Evolutionary conservation across 53 echinoderm and acorn worm species (phyloP).

Genomic region (Antedon mediterranea): DNA sequence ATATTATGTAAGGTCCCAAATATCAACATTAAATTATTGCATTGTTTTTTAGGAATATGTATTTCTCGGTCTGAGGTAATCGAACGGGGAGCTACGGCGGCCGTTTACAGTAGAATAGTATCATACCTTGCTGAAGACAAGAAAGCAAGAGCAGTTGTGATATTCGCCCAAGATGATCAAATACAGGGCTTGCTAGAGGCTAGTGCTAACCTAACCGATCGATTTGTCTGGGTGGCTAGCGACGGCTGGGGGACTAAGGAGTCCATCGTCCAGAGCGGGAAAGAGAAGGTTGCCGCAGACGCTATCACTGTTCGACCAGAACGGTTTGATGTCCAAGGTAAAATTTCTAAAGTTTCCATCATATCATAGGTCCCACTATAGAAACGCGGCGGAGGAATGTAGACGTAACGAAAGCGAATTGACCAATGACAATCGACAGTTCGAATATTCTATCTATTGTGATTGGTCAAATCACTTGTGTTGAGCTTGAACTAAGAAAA

Average conservation of each 20-base stretch:
- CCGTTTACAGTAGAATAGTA: slow-evolving; percentile 51
- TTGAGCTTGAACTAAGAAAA: too few relatives aligned
- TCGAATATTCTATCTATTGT: too few relatives aligned
- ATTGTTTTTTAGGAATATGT: slow-evolving; percentile 44
- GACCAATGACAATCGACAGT: too few relatives aligned
- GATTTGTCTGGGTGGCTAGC: slow-evolving; percentile 87
- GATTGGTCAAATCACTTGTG: too few relatives aligned
- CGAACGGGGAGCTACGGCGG: slow-evolving; percentile 41
- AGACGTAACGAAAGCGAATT: too few relatives aligned
- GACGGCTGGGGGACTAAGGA: slow-evolving; percentile 95
- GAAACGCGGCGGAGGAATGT: too few relatives aligned
- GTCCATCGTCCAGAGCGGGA: slow-evolving; percentile 54
- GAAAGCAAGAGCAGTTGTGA: slow-evolving; percentile 59
- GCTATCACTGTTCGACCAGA: slow-evolving; percentile 81
- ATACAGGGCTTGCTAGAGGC: slow-evolving; percentile 57
- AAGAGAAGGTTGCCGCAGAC: slow-evolving; percentile 46
- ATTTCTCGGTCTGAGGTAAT: slow-evolving; percentile 66
- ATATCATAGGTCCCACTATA: too few relatives aligned
- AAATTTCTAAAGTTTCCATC: too few relatives aligned
- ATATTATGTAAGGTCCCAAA: too few relatives aligned
- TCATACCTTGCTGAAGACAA: slow-evolving; percentile 29
- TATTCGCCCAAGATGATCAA: slow-evolving; percentile 85
- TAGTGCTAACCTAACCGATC: slow-evolving; percentile 51
- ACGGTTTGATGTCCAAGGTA: slow-evolving; percentile 67
- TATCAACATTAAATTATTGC: neutral